phyloP scores from a whole-genome alignment of 2,797 vertebrate species.

The Capromys pilorides region DNA sequence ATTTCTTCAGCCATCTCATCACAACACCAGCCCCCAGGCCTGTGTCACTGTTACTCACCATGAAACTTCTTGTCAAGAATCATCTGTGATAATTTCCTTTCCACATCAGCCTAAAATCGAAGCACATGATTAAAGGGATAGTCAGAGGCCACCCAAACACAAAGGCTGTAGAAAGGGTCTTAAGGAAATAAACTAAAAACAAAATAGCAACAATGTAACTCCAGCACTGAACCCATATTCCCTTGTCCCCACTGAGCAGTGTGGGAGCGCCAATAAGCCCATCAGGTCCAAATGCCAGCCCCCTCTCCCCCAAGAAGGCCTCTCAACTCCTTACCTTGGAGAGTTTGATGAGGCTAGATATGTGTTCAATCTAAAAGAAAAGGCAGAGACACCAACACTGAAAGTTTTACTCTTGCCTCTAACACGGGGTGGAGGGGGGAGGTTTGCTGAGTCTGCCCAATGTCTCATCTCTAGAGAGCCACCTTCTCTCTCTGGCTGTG shows the following conservation, averaged over 20 bases:
- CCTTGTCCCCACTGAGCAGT: background rate
- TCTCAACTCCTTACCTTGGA: slow-evolving; percentile 90
- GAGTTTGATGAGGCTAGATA: slow-evolving; percentile 98
- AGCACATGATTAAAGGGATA: slow-evolving; percentile 77
- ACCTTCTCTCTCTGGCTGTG: background rate
- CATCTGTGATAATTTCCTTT: slow-evolving; percentile 99
- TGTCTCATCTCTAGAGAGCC: background rate
- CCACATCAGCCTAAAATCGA: slow-evolving; percentile 93
- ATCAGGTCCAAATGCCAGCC: background rate
- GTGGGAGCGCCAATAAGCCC: background rate
- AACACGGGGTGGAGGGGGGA: background rate
- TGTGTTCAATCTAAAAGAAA: slow-evolving; percentile 94
- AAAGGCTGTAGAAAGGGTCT: slow-evolving; percentile 19
- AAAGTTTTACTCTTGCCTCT: slow-evolving; percentile 87
- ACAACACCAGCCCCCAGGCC: background rate
- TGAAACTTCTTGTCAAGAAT: slow-evolving; percentile 98
- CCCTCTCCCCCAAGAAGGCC: background rate
- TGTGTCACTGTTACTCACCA: slow-evolving; percentile 85
- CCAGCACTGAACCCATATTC: background rate
- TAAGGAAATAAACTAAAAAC: background rate
- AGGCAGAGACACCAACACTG: slow-evolving; percentile 75
- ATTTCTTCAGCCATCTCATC: background rate
- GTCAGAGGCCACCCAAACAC: slow-evolving; percentile 23
- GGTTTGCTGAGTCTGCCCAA: background rate
- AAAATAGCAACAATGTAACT: slow-evolving; percentile 16